Base-by-base conservation (phyloP, 2,888 invertebrate genomes). In the Tachina lurida region DNA sequence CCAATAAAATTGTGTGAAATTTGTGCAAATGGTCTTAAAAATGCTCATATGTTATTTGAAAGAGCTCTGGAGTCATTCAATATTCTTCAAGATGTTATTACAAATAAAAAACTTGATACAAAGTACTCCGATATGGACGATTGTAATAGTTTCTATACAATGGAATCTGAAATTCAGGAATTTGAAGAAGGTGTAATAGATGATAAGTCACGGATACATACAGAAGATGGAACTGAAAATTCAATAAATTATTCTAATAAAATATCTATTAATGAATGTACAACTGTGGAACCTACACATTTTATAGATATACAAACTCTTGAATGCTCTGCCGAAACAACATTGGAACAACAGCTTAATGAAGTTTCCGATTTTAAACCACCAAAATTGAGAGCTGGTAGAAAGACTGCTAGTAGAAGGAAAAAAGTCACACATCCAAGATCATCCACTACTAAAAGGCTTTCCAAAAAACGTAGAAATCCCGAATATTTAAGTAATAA, bases 21-120 rank as follows among this genome's bases (percentile, higher is more conserved):
- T 1, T 82, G 82, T 49, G 62, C 76, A 5, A 17, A 63, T n/a
- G 75, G 58, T 1, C 49, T 82, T 12, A 70, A 58, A 49, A 71
- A 70, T 17, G 54, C 63, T 31, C 76, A 82, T 47, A n/a, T 76
- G 1, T 49, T 82, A 13, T 56, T 82, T 63, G 63, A 82, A 13
- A 76, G 58, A 56, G 52, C 77, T 3, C 31, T 77, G 10, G 67
- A 77, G 10, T 62, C 78, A 22, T 60, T 58, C 17, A 47, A 41
- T 31, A 13, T 62, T 31, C 62, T 84, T 3, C 39, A 54, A 52
- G 17, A 22, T 22, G 47, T 17, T 5, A 10, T 62, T 1, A 41
- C 1, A 19, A 22, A 2, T 10, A 15, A 52, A 22, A 10, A 70
- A 10, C 12, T 10, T 15, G 10, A 65, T 0, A 5, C 31, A 5